A percentile compares a stretch with the other conserved stretches of the same genome.
phyloP scores from a whole-genome alignment of 2,888 invertebrate genomes.

The Thyatira batis region DNA sequence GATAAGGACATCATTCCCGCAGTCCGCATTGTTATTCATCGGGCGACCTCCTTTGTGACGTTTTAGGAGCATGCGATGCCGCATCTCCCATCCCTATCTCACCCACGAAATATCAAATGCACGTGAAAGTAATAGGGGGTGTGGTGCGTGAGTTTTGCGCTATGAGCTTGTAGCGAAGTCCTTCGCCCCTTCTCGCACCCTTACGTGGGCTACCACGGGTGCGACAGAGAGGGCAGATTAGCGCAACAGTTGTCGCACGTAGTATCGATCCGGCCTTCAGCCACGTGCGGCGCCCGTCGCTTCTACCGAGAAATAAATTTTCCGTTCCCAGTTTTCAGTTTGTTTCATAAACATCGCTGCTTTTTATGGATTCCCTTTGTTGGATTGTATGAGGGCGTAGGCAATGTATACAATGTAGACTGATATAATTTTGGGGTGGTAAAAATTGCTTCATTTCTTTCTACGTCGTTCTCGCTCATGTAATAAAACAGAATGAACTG shows the following conservation, averaged over 20 bases:
- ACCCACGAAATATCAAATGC: slow-evolving; percentile 14
- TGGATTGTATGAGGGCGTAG: background rate
- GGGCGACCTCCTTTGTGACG: slow-evolving; percentile 77
- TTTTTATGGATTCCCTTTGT: background rate
- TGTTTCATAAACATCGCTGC: slow-evolving; percentile 31
- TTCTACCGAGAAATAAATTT: slow-evolving; percentile 33
- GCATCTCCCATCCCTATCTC: slow-evolving; percentile 61
- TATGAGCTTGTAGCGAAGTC: slow-evolving; percentile 58
- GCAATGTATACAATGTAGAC: background rate
- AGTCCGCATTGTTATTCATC: slow-evolving; percentile 81
- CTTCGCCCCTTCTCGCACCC: slow-evolving; percentile 48
- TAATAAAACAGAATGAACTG: slow-evolving; percentile 50
- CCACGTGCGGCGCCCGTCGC: slow-evolving; percentile 66
- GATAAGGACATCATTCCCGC: slow-evolving; percentile 77
- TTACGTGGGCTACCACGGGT: slow-evolving; percentile 13
- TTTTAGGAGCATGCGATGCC: slow-evolving; percentile 73
- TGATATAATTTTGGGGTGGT: slow-evolving; percentile 13
- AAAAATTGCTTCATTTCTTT: slow-evolving; percentile 62
- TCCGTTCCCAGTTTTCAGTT: slow-evolving; percentile 31
- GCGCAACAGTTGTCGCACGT: slow-evolving; percentile 79
- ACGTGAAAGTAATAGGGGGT: slow-evolving; percentile 43
- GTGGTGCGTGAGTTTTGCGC: slow-evolving; percentile 73
- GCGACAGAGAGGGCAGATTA: slow-evolving; percentile 44
- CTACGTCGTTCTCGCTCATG: slow-evolving; percentile 42
- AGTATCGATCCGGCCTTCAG: slow-evolving; percentile 65